Conservation (phyloP, 2,113 vertebrate species). For the Onychorhynchus coronatus region DNA sequence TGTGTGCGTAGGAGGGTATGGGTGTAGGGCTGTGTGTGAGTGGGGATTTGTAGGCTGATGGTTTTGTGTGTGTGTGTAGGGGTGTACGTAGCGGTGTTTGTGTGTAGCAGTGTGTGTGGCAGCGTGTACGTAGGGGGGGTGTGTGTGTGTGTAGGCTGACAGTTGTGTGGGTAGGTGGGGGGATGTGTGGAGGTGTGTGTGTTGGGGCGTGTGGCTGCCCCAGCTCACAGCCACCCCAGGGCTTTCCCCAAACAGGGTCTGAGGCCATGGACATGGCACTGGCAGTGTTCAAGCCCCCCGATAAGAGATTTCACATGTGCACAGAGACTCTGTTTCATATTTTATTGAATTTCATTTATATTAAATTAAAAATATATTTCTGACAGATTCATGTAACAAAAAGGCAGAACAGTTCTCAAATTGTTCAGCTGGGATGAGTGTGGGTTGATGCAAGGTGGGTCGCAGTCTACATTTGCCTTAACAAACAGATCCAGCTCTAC, state of each 20-base stretch:
- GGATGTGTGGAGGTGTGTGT: neutral
- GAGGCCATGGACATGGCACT: rapidly evolving
- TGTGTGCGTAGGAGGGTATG: neutral
- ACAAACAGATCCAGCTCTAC: conserved; percentile 70
- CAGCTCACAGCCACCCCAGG: neutral
- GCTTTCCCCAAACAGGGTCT: too few relatives aligned
- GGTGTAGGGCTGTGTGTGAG: neutral
- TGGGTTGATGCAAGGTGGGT: conserved; percentile 74
- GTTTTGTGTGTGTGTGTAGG: neutral
- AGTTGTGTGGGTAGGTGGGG: neutral
- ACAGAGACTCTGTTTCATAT: conserved; percentile 77
- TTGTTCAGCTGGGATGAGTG: conserved; percentile 82
- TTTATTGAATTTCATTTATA: conserved; percentile 99
- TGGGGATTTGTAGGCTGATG: neutral
- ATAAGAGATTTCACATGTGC: neutral
- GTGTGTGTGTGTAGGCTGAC: neutral
- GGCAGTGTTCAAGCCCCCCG: neutral
- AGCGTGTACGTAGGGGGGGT: neutral
- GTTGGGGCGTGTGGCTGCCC: neutral
- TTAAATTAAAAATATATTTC: conserved; percentile 99
- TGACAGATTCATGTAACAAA: conserved; percentile 99
- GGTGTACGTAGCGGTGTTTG: neutral
- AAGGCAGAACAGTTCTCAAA: conserved; percentile 95
- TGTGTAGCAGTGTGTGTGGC: neutral
- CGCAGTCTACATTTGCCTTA: conserved; percentile 69